Evolutionary conservation across 2,797 vertebrate species (phyloP).

Genomic region (Megalops cyprinoides): DNA sequence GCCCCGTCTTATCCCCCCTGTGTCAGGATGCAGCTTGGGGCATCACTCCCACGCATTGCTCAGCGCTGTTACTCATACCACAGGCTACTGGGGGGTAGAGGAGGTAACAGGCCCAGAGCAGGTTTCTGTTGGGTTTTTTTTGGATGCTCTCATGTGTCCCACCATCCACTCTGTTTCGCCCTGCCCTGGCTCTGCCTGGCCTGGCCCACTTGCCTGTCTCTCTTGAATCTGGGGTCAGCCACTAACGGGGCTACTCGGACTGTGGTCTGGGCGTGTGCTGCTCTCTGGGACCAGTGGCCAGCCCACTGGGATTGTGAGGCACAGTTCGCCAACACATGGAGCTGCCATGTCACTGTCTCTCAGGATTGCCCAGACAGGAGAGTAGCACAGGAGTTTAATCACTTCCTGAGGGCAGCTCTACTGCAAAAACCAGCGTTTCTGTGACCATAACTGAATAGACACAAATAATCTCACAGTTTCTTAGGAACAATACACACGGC

Average conservation of each 20-base stretch:
- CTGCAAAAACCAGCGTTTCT: constrained; percentile 62
- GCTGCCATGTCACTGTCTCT: neutral
- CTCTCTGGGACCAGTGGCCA: neutral
- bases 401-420: constrained; percentile 66
- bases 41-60: too few relatives aligned
- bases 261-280: constrained; percentile 3
- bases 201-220: neutral
- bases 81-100: too few relatives aligned
- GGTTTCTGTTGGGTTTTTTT: too few relatives aligned
- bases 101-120: too few relatives aligned
- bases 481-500: neutral
- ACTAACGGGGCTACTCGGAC: neutral
- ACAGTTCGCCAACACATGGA: neutral
- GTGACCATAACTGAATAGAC: constrained; percentile 35
- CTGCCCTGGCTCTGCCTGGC: too few relatives aligned
- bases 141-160: neutral
- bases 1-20: too few relatives aligned
- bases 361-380: constrained; percentile 41
- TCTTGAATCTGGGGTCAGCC: too few relatives aligned
- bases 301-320: neutral
- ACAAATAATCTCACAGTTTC: constrained; percentile 24
- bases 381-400: constrained; percentile 59
- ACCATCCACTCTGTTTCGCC: neutral
- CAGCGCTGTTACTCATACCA: too few relatives aligned
- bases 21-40: too few relatives aligned